Evolutionary conservation across 2,797 vertebrate genomes (phyloP), one percentile per base, ranked within the genome.

Genomic region (Sciaenops ocellatus): DNA sequence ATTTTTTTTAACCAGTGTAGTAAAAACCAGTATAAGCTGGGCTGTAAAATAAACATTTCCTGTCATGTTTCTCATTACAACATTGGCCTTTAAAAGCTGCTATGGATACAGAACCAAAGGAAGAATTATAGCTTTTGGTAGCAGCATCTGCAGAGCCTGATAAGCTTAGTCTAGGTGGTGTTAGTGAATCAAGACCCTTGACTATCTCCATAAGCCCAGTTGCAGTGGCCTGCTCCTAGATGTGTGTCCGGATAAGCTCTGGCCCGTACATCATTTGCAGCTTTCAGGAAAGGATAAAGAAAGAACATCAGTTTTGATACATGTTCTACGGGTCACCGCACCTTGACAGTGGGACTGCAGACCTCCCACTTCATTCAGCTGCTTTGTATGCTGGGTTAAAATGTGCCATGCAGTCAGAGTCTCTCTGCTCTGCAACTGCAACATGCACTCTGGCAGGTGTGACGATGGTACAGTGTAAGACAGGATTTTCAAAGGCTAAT

Each of bases 101-200:
- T 59, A 75, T 72, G 57, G 72, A 75, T 60, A 69, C 34, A 71
- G 47, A 63, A 69, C 52, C 74, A 70, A 78, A 72, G 79, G 52
- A 85, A 61, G 80, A 88, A 59, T 47, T 83, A 87, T 87, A 47
- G 79, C 73, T 74, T 79, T 79, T 76, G 44, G 59, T 73, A 38
- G 80, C 81, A 79, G 88, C 86, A 78, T 83, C 89, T 92, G 91
- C 80, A 81, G 79, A 30, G 69, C 73, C 83, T 47, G 91, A 93
- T 93, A 93, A 92, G 90, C 85, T 66, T 48, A 34, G 69, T 85
- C 67, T 67, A 76, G 85, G 79, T 87, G 83, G 87, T 82, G 78
- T 92, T 87, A 87, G 87, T 80, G 82, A 92, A 83, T 90, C 86
- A 84, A 85, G 82, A 89, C 85, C 88, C 87, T 88, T 90, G 80